Conservation (phyloP, 2,888 invertebrate genomes). For the Luperina testacea region DNA sequence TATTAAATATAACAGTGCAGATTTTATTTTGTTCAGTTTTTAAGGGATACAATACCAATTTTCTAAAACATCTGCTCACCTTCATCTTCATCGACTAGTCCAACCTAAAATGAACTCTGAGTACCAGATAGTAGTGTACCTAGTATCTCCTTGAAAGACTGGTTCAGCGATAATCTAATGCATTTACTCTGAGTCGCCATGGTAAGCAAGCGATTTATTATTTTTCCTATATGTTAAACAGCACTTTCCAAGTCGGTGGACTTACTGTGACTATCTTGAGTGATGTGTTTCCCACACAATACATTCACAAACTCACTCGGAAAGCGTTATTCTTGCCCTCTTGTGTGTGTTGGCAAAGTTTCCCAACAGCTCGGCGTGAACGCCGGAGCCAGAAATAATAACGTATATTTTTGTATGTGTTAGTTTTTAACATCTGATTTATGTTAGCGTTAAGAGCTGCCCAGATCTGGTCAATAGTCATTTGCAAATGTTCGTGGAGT, state of each 20-base stretch:
- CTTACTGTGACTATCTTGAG: slow-evolving; percentile 11
- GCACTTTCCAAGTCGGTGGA: not conserved
- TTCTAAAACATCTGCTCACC: not conserved
- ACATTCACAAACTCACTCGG: slow-evolving; percentile 38
- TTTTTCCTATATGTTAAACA: not conserved
- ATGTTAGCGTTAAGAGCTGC: slow-evolving; percentile 46
- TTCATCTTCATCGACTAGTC: not conserved
- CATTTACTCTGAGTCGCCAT: not conserved
- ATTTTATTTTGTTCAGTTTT: not conserved
- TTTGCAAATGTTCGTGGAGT: slow-evolving; percentile 48
- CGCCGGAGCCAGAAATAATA: slow-evolving; percentile 56
- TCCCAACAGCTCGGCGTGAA: slow-evolving; percentile 20
- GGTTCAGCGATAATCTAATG: not conserved
- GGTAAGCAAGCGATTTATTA: not conserved
- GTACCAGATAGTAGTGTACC: not conserved
- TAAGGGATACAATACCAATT: not conserved
- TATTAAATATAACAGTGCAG: not conserved
- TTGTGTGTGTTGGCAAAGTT: slow-evolving; percentile 55
- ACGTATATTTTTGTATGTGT: slow-evolving; percentile 44
- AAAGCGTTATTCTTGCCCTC: slow-evolving; percentile 50
- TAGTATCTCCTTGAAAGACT: not conserved
- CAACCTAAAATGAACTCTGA: not conserved
- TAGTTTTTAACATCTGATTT: slow-evolving; percentile 58
- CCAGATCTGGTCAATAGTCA: slow-evolving; percentile 48
- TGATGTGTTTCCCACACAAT: slow-evolving; percentile 33